Percentiles rank a stretch among this genome's conserved stretches.
Evolutionary conservation across 2,113 vertebrate species (phyloP).

Genomic region (Nesoenas mayeri): DNA sequence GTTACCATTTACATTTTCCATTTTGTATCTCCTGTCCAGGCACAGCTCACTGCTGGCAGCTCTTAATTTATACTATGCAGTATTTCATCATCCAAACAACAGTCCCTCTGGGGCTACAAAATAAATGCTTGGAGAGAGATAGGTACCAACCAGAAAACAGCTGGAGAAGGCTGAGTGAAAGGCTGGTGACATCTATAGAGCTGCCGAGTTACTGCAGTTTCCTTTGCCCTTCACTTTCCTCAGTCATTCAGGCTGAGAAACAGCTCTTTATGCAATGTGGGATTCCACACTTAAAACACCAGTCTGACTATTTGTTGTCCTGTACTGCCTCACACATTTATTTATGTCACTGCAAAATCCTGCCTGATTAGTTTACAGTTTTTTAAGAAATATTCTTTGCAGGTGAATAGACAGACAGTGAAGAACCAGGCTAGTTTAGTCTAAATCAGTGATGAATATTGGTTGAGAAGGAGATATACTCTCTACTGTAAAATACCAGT

Average conservation of each 20-base stretch:
- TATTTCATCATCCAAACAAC: background rate
- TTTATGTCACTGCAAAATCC: background rate
- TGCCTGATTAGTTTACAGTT: background rate
- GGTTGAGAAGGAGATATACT: background rate
- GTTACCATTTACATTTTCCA: background rate
- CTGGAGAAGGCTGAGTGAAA: background rate
- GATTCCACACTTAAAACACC: background rate
- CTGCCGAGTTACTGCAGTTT: slow-evolving; percentile 2
- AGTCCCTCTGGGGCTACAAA: background rate
- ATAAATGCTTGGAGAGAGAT: background rate
- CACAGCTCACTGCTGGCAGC: background rate
- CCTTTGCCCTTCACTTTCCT: background rate
- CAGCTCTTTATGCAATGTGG: background rate
- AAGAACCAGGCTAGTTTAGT: background rate
- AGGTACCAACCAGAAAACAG: background rate
- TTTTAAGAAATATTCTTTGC: background rate
- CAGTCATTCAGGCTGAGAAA: background rate
- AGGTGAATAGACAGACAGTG: background rate
- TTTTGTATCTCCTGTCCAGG: background rate
- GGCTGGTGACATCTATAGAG: slow-evolving; percentile 51
- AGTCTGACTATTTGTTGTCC: background rate
- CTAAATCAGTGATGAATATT: background rate
- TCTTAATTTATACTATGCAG: background rate
- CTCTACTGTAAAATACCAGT: background rate
- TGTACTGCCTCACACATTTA: background rate